phyloP scores from a whole-genome alignment of 2,888 invertebrate genomes.

The Parelbella ahira region DNA sequence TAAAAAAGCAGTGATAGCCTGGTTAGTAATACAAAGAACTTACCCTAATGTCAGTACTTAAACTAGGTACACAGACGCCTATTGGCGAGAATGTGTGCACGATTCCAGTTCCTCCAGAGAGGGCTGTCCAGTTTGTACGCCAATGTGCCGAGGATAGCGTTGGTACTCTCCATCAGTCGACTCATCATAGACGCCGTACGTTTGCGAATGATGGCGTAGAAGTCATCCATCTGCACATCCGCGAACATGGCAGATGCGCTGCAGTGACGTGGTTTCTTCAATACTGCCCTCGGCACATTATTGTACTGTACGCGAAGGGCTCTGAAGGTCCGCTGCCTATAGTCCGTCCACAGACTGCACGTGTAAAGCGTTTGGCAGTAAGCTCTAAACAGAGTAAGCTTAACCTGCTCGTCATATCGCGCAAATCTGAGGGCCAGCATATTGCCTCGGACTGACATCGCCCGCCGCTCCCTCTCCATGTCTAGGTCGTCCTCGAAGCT shows the following conservation, averaged over 20 bases:
- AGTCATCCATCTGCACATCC: too few species aligned
- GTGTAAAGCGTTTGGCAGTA: too few species aligned
- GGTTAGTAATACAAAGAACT: too few species aligned
- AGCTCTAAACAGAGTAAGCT: too few species aligned
- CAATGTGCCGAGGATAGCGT: constrained; percentile 8
- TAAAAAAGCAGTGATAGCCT: too few species aligned
- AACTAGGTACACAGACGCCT: background rate
- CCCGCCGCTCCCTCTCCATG: background rate
- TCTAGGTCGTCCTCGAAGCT: background rate
- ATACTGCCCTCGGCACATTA: too few species aligned
- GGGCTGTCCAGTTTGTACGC: constrained; percentile 10
- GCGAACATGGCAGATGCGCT: too few species aligned
- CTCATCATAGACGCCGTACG: constrained; percentile 5
- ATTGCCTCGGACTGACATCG: background rate
- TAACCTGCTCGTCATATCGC: too few species aligned
- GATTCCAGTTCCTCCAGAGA: constrained; percentile 4
- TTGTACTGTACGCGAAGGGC: constrained; percentile 4
- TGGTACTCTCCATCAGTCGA: background rate
- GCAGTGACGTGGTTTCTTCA: too few species aligned
- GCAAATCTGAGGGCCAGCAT: too few species aligned
- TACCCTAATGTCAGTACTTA: too few species aligned
- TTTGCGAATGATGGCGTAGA: constrained; percentile 5
- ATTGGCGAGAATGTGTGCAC: constrained; percentile 2
- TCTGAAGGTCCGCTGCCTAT: background rate
- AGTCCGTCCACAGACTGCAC: too few species aligned